Conservation (phyloP, 2,113 vertebrate genomes). For the Chaenocephalus aceratus region DNA sequence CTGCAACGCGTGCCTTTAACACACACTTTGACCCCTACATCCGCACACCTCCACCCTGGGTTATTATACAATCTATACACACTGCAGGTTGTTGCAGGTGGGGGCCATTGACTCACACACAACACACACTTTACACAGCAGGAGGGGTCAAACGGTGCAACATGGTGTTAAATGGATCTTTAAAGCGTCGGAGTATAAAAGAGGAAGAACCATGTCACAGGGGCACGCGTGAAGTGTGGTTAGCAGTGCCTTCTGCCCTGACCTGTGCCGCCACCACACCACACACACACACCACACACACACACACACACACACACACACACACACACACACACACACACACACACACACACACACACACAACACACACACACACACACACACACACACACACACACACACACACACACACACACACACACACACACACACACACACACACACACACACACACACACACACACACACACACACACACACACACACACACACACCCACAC, state of each 20-base stretch:
- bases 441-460: background rate
- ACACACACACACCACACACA: background rate
- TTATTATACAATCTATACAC: slow-evolving; percentile 46
- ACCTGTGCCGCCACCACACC: slow-evolving; percentile 41
- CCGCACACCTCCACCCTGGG: slow-evolving; percentile 32
- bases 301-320: background rate
- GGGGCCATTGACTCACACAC: slow-evolving; percentile 21
- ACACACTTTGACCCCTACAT: slow-evolving; percentile 51
- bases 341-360: slow-evolving; percentile 5
- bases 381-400: background rate
- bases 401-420: background rate
- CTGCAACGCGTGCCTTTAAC: slow-evolving; percentile 68
- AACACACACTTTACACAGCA: slow-evolving; percentile 43
- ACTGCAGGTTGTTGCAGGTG: slow-evolving; percentile 49
- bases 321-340: background rate
- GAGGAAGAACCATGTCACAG: slow-evolving; percentile 39
- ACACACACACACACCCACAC: slow-evolving; percentile 22
- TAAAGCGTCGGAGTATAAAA: slow-evolving; percentile 20
- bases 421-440: background rate
- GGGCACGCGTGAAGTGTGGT: slow-evolving; percentile 52
- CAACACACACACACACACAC: slow-evolving; percentile 11
- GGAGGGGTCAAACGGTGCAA: slow-evolving; percentile 39
- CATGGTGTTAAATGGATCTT: slow-evolving; percentile 28
- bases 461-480: slow-evolving; percentile 12
- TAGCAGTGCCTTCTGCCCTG: slow-evolving; percentile 74